Evolutionary conservation across 35 echinoderm and acorn worm genomes (phyloP).

Genomic region (Amphiura filiformis): DNA sequence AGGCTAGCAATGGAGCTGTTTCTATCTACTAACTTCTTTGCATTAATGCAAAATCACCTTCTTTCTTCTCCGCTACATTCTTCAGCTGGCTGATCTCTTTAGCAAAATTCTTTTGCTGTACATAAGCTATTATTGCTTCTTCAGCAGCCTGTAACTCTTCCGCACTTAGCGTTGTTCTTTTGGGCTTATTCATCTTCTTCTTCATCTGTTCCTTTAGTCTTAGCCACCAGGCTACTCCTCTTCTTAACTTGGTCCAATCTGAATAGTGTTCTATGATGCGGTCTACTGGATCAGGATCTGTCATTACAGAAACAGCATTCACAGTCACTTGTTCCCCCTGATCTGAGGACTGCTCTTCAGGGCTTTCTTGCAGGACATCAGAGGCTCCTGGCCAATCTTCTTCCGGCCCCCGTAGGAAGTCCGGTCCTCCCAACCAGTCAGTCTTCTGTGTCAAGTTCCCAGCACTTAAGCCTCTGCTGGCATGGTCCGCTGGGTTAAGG

Average conservation of each 20-base stretch:
- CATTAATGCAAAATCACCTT: neutral
- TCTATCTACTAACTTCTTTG: neutral
- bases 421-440: slow-evolving; percentile 36
- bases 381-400: slow-evolving; percentile 22
- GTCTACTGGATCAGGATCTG: neutral
- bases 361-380: neutral
- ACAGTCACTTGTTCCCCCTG: too few species aligned
- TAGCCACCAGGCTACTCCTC: slow-evolving; percentile 24
- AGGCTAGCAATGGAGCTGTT: neutral
- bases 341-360: slow-evolving; percentile 14
- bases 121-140: neutral
- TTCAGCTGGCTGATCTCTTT: neutral
- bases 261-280: neutral
- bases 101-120: neutral
- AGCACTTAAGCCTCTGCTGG: slow-evolving; percentile 18
- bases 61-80: neutral
- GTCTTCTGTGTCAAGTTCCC: slow-evolving; percentile 4
- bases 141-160: neutral
- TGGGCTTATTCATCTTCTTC: neutral
- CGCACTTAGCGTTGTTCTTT: neutral
- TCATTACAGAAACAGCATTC: neutral
- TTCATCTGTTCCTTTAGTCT: slow-evolving; percentile 5
- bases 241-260: slow-evolving; percentile 10
- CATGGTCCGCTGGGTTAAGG: slow-evolving; percentile 41
- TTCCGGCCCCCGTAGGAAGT: slow-evolving; percentile 23